Evolutionary conservation across 1,140 invertebrate species (phyloP), one percentile per base, ranked within the genome.

Genomic region (Cheumatopsyche charites): DNA sequence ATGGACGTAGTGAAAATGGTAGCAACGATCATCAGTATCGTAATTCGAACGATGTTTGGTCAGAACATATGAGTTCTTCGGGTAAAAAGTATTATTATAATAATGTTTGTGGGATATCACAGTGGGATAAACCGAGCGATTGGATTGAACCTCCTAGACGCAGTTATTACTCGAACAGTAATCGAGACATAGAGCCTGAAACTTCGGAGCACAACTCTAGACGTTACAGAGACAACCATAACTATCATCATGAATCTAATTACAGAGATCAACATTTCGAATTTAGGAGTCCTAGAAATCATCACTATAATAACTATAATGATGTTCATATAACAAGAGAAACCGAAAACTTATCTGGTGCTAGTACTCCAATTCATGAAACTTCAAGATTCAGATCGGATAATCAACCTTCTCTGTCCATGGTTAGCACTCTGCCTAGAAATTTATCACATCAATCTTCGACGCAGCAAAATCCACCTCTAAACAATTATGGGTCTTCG

Each of bases 101-200:
- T 82, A 92, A 90, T 81, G 92, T 91, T 81, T 93, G 92, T 29
- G 93, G 94, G 83, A 91, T 94, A 42, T 95, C 93, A 43, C 93
- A 95, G 79, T 96, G 94, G 93, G 92, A 95, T 78, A 94, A 94
- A 79, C 94, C 94, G 61, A 87, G 90, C 73, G 93, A 94, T 82
- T 94, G 92, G 92, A 83, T 91, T 25, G 90, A 91, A 25, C 62
- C 62, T 47, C 77, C 55, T 76, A 78, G 70, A 65, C 78, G 72
- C 76, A 75, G 62, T 25, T 11, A 15, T 42, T 43, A 47, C 7
- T n/a, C 62, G 70, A 78, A 65, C 75, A 78, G 17, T 41, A 77
- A 78, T 45, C 47, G 79, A 52, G 77, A 78, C 45, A 67, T 76
- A 26, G 80, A 82, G 62, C 67, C 76, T 19, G 79, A 81, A 67